Base-by-base conservation (phyloP, 2,888 invertebrate genomes). In the Xylocampa areola region DNA sequence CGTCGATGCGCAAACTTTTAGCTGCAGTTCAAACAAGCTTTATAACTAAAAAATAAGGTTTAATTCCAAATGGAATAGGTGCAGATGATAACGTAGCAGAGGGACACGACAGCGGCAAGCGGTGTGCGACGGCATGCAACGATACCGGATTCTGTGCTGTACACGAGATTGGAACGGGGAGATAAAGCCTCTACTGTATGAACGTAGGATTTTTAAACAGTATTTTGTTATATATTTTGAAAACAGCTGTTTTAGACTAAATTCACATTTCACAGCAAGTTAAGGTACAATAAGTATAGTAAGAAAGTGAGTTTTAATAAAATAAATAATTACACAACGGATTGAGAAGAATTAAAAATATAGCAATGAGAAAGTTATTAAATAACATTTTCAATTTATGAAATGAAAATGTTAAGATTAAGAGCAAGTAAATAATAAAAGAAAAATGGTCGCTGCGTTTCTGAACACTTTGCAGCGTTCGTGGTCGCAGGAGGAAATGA, bases 41-140 rank as follows among this genome's bases (percentile, higher is more conserved):
- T 75, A 47, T 33, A 0, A 2, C 0, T 1, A 1, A 7, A 13
- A 0, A 0, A 8, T 58, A 72, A 49, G 65, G 72, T 41, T 23
- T 35, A 54, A 52, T 75, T 71, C 80, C 0, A 16, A 6, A 4
- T 32, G 48, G 29, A 25, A 32, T 8, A n/a, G 7, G 10, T 55
- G 55, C 50, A 32, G 2, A 21, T 13, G 35, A 62, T 64, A 52
- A 61, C 67, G 10, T 80, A 65, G 83, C 7, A 53, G 30, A 60
- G 70, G 73, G 77, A 82, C 84, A 82, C 79, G 88, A 87, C 86
- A 88, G 85, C 83, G 82, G 84, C 87, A 84, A 84, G 82, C 86
- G 87, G 89, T 84, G 89, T 90, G 90, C 88, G 88, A 85, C 87
- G 91, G 89, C 89, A 90, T 89, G 91, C 91, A 89, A 88, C 86